Base-by-base conservation (phyloP, 2,888 invertebrate genomes). In the Catocala fraxini region DNA sequence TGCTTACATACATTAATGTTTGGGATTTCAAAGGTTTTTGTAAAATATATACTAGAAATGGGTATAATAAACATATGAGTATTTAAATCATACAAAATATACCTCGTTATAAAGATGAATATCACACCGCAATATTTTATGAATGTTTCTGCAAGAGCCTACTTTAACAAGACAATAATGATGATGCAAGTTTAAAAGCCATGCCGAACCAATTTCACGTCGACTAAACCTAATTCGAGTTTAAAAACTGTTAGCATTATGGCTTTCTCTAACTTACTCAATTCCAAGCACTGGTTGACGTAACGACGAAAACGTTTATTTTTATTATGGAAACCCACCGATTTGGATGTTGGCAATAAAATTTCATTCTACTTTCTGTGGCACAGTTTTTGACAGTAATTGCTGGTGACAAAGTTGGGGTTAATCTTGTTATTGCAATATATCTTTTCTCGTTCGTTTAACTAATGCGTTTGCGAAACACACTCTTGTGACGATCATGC, bases 221-320 rank as follows among this genome's bases (percentile, higher is more conserved):
- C 63, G 55, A 51, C 70, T 67, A 65, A 70, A 75, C 63, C 60
- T 73, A 69, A 77, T 78, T 75, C 56, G 76, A 77, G 63, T 77
- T 77, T 78, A 77, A 77, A 75, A 78, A 75, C 73, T 78, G 73
- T 75, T 72, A 78, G 70, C 64, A 75, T 77, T 78, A 78, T 66
- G 76, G 70, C 68, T 72, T 68, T 65, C 60, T 70, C 61, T 63
- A 75, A 77, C 70, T 77, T 75, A 78, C 73, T 72, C 73, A 65
- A 78, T 78, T 78, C 64, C 63, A 56, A 76, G 68, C 73, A 73
- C 73, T 73, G 76, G 72, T 80, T 71, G 68, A 70, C 69, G 71
- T 77, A 76, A 82, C 73, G 79, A 70, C 70, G 60, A 43, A 70
- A 78, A 65, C 78, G 73, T 79, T 83, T 80, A 78, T 79, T 82